Conservation (phyloP, 2,113 vertebrate species). For the Tiliqua scincoides region DNA sequence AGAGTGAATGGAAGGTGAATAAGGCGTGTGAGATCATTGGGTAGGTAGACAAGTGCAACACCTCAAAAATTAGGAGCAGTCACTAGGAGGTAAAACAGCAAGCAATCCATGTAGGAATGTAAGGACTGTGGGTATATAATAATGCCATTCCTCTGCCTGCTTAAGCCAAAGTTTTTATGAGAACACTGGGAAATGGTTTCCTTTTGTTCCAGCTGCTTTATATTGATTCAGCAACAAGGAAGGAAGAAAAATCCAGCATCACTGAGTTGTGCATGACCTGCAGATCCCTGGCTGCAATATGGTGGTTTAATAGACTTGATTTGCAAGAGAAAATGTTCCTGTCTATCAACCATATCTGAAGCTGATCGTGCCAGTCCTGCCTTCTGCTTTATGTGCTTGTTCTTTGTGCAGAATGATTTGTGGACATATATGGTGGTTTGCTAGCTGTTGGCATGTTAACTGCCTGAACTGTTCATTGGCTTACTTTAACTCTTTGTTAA, state of each 20-base stretch:
- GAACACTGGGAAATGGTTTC: fast-evolving
- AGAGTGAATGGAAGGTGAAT: neutral
- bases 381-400: neutral
- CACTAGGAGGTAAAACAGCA: neutral
- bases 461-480: no score
- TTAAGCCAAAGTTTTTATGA: neutral
- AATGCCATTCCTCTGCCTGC: neutral
- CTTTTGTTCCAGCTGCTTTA: neutral
- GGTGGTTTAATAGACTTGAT: neutral
- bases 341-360: neutral
- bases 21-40: neutral
- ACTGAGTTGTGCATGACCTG: fast-evolving
- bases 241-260: neutral
- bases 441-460: neutral
- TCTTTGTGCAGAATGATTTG: neutral
- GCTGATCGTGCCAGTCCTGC: neutral
- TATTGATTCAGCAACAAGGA: neutral
- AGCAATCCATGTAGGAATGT: neutral
- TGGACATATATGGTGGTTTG: neutral
- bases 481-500: no score
- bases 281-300: neutral
- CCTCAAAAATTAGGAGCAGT: neutral
- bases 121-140: neutral
- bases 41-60: neutral
- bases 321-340: neutral